Percentiles rank a stretch among this genome's conserved stretches.
Conservation (phyloP, 2,797 vertebrate species). For the Echiichthys vipera region DNA sequence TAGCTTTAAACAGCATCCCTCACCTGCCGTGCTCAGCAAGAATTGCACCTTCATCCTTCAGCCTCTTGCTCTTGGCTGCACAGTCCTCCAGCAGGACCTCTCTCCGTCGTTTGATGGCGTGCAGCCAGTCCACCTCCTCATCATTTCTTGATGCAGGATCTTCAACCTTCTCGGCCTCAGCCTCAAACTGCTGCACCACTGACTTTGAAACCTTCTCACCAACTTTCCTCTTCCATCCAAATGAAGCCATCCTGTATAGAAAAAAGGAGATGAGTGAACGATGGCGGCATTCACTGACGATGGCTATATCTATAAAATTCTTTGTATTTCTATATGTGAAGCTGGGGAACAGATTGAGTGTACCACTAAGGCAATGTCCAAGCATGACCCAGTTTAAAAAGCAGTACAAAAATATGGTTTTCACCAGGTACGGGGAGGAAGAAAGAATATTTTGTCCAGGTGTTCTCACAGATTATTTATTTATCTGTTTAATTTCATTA, state of each 20-base stretch:
- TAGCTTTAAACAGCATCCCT: not conserved
- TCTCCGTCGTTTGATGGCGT: slow-evolving; percentile 87
- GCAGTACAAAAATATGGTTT: no score
- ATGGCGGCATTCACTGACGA: not conserved
- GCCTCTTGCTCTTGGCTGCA: slow-evolving; percentile 84
- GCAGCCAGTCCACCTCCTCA: slow-evolving; percentile 85
- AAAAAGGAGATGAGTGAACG: not conserved
- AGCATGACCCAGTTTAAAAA: no score
- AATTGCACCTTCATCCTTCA: slow-evolving; percentile 90
- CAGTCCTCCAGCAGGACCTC: slow-evolving; percentile 89
- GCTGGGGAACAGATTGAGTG: no score
- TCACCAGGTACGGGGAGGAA: no score
- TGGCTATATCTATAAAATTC: no score
- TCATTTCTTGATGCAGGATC: slow-evolving; percentile 75
- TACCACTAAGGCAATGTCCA: no score
- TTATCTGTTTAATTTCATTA: no score
- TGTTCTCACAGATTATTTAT: no score
- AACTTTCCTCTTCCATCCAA: slow-evolving; percentile 96
- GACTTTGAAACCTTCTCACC: slow-evolving; percentile 94
- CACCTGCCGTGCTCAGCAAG: slow-evolving; percentile 93
- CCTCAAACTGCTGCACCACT: slow-evolving; percentile 90
- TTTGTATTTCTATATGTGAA: no score
- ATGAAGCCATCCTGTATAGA: slow-evolving; percentile 90
- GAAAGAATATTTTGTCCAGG: no score
- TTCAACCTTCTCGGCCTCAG: slow-evolving; percentile 85